Conservation (phyloP, 92 coral and sea anemone genomes). For the Anthopleura xanthogrammica region DNA sequence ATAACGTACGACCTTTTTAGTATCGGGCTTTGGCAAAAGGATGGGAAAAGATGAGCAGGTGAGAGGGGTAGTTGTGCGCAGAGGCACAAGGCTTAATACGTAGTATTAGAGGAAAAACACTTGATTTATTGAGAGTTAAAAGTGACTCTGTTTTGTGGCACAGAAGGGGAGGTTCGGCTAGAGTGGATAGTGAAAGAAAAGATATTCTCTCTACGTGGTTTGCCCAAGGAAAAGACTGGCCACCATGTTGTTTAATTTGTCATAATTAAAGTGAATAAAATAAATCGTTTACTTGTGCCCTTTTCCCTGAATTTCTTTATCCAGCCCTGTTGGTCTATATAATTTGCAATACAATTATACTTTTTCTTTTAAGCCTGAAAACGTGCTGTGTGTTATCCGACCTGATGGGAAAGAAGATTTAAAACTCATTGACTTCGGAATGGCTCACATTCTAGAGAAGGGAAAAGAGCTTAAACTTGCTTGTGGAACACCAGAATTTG, state of each 20-base stretch:
- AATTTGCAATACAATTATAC: too few relatives aligned
- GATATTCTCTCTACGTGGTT: background rate
- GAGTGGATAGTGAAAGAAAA: background rate
- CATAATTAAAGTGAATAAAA: too few relatives aligned
- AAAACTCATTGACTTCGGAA: conserved; percentile 96
- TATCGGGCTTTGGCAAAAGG: background rate
- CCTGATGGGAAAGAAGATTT: conserved; percentile 93
- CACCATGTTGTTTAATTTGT: too few relatives aligned
- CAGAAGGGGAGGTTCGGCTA: background rate
- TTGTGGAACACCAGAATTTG: conserved; percentile 99
- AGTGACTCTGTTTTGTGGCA: background rate
- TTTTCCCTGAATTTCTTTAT: too few relatives aligned
- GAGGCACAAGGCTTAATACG: too few relatives aligned
- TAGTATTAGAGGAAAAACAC: background rate
- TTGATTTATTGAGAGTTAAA: background rate
- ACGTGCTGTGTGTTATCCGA: conserved; percentile 92
- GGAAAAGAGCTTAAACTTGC: conserved; percentile 85
- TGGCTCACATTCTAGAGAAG: conserved; percentile 85
- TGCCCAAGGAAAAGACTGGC: too few relatives aligned
- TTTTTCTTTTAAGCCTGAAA: conserved; percentile 76
- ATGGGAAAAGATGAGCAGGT: too few relatives aligned
- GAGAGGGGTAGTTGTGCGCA: too few relatives aligned
- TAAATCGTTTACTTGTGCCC: too few relatives aligned
- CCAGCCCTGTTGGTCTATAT: too few relatives aligned
- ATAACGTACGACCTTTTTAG: background rate